Base-by-base conservation (phyloP, 2,888 invertebrate species). In the Altica lythri region DNA sequence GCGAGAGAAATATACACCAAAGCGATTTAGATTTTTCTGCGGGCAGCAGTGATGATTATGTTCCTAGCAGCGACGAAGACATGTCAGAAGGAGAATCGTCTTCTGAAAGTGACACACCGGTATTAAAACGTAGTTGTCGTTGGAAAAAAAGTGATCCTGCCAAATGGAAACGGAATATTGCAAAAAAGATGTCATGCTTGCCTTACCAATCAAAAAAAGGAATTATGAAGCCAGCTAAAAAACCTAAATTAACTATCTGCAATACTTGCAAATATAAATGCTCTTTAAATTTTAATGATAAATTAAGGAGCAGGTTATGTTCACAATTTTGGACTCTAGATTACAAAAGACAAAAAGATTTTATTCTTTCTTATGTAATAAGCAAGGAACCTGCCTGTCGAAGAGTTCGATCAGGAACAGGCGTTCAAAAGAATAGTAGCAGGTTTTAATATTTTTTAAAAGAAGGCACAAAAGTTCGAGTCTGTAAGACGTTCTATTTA, bases 401-500 rank as follows among this genome's bases (percentile, higher is more conserved):
- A 40, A 40, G 42, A 34, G 13, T 51, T n/a, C 34, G 51, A 10
- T 30, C 51, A 9, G 51, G 51, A 44, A 51, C 44, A 34, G 43
- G 34, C 9, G 16, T 6, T 18, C 22, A 37, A 35, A 32, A 49
- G 25, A 42, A 13, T 9, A 17, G 9, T 10, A 9, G 9, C 17
- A 8, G n/a, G 9, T 16, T 16, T 16, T 37, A 37, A 9, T 43
- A 27, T 18, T 49, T 54, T 27, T 6, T n/a, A 8, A 54, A 49
- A 18, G 25, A 34, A 2, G 12, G 27, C 5, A 13, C 2, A 10
- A 51, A 45, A 30, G 17, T 45, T 12, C 50, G 25, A 14, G 44
- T 51, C 8, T 50, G 50, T 14, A 51, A 55, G 45, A 9, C n/a
- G 10, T 51, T 55, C 14, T 51, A 44, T 40, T 17, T 55, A 27